phyloP scores from a whole-genome alignment of 2,888 invertebrate species.

The Polyommatus icarus region DNA sequence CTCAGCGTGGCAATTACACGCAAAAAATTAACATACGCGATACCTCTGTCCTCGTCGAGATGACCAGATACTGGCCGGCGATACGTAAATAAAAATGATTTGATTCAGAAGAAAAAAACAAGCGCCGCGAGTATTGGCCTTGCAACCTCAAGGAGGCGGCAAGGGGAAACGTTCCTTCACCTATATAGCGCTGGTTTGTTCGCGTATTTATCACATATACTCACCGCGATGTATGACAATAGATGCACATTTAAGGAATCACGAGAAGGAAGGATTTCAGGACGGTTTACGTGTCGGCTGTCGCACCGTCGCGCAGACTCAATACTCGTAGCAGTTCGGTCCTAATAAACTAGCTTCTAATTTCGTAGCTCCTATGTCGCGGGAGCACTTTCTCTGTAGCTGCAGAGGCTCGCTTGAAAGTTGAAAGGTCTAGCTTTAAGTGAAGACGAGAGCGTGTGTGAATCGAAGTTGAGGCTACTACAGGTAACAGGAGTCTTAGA shows the following conservation, averaged over 20 bases:
- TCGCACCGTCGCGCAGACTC: too few species aligned
- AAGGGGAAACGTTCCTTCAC: slow-evolving; percentile 77
- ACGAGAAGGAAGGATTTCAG: neutral
- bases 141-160: slow-evolving; percentile 71
- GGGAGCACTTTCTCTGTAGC: too few species aligned
- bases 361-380: too few species aligned
- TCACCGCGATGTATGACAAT: neutral
- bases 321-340: too few species aligned
- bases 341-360: too few species aligned
- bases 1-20: slow-evolving; percentile 5
- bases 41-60: slow-evolving; percentile 62
- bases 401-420: too few species aligned
- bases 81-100: slow-evolving; percentile 78
- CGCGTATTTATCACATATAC: slow-evolving; percentile 46
- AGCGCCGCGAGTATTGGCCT: slow-evolving; percentile 58
- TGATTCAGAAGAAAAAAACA: slow-evolving; percentile 70
- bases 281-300: neutral
- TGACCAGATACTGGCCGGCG: slow-evolving; percentile 69
- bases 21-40: slow-evolving; percentile 23
- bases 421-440: too few species aligned
- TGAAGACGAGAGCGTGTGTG: too few species aligned
- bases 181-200: slow-evolving; percentile 58
- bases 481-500: too few species aligned
- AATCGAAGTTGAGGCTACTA: too few species aligned
- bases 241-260: slow-evolving; percentile 30